Base-by-base conservation (phyloP, 2,797 vertebrate genomes). In the Dendrocincla tyrannina region DNA sequence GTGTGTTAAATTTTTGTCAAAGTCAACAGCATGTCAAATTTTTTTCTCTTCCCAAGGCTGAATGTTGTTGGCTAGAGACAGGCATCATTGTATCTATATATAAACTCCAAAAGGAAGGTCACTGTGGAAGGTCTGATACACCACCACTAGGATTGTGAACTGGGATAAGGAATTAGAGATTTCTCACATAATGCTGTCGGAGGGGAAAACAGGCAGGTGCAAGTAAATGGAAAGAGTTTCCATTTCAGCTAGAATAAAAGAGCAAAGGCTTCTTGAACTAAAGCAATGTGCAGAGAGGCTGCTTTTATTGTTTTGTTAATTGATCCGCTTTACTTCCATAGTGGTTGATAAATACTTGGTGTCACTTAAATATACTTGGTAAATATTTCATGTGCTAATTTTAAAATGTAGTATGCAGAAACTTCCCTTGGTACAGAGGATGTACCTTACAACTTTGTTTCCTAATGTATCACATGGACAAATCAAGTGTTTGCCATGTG, bases 41-140 rank as follows among this genome's bases (percentile, higher is more conserved):
- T 60, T 60, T 49, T 67, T 85, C 64, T 62, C 55, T 64, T 72
- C 37, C 37, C 58, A 62, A 88, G 55, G 60, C 33, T 72, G n/a
- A 37, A 16, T 52, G 9, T 42, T 84, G 27, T 41, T 81, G 66
- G 20, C 37, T 37, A 52, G 63, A 76, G 66, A 18, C 28, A 28
- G 27, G 32, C 10, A 0, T 37, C 50, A 27, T 32, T 63, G 1
- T 46, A 28, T 17, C 44, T 83, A 0, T 42, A 1, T 74, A 19
- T 46, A 46, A 69, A 33, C 10, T 67, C 63, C 50, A 23, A 73
- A 75, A 73, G 35, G 37, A 72, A 39, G 9, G 44, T 59, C 9
- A 16, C 22, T 22, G 17, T 67, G 44, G 28, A 69, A 77, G 33
- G 44, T 67, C 47, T 52, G 30, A 27, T 64, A 23, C 28, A 41